Evolutionary conservation across 2,888 invertebrate genomes (phyloP).

Genomic region (Xestia rhomboidea): DNA sequence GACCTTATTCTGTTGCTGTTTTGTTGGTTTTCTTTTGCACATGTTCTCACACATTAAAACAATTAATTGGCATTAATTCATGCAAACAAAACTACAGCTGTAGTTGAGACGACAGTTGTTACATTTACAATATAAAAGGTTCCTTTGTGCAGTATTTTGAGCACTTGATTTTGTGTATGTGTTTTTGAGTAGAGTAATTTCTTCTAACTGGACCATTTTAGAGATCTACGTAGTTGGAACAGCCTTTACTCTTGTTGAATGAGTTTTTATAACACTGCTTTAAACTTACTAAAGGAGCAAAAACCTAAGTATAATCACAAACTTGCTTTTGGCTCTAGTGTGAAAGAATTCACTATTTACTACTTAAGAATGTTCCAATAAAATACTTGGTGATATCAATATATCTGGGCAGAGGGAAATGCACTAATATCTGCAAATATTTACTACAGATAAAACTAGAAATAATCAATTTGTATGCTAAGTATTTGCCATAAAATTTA

Average conservation of each 20-base stretch:
- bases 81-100: conserved; percentile 53
- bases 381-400: neutral
- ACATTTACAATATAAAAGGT: conserved; percentile 23
- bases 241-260: conserved; percentile 2
- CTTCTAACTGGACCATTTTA: neutral
- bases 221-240: neutral
- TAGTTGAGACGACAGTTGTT: conserved; percentile 36
- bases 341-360: neutral
- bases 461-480: conserved; percentile 1
- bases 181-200: too few relatives aligned
- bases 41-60: conserved; percentile 29
- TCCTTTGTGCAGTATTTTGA: conserved; percentile 6
- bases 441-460: neutral
- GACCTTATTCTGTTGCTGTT: conserved; percentile 31
- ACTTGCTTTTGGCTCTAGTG: neutral
- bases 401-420: neutral
- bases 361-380: neutral
- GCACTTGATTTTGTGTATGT: neutral
- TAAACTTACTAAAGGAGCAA: neutral
- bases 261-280: neutral
- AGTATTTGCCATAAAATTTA: conserved; percentile 8
- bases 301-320: neutral
- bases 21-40: conserved; percentile 46
- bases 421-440: neutral
- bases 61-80: conserved; percentile 57